Evolutionary conservation across 1,140 invertebrate genomes (phyloP).

Genomic region (Antheraea mylitta): DNA sequence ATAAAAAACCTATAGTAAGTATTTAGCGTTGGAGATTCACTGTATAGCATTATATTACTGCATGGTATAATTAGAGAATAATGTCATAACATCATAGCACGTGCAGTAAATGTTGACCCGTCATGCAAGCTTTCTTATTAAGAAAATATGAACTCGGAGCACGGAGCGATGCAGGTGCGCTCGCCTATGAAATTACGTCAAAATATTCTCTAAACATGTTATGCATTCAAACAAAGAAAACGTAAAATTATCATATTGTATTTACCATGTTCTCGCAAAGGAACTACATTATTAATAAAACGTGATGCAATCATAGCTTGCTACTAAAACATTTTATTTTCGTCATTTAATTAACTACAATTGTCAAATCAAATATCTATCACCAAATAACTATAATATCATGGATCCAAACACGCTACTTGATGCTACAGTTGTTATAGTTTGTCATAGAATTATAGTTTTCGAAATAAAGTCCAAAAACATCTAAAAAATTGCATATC

Average conservation of each 20-base stretch:
- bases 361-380: no score
- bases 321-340: no score
- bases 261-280: neutral
- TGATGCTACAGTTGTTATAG: no score
- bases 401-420: no score
- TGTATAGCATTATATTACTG: neutral
- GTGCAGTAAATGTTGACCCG: neutral
- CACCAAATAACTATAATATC: no score
- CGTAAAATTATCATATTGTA: neutral
- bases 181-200: neutral
- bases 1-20: no score
- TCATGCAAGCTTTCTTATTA: neutral
- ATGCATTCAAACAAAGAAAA: neutral
- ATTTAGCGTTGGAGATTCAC: neutral
- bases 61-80: neutral
- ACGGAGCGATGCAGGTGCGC: neutral
- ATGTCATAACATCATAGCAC: neutral
- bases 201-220: conserved; percentile 3
- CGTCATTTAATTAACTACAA: no score
- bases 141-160: neutral
- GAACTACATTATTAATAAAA: no score
- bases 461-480: no score
- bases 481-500: no score
- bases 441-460: no score
- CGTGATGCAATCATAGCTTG: no score